Percentiles rank a stretch among this genome's conserved stretches.
phyloP scores from a whole-genome alignment of 2,797 vertebrate genomes.

The Coreius guichenoti region DNA sequence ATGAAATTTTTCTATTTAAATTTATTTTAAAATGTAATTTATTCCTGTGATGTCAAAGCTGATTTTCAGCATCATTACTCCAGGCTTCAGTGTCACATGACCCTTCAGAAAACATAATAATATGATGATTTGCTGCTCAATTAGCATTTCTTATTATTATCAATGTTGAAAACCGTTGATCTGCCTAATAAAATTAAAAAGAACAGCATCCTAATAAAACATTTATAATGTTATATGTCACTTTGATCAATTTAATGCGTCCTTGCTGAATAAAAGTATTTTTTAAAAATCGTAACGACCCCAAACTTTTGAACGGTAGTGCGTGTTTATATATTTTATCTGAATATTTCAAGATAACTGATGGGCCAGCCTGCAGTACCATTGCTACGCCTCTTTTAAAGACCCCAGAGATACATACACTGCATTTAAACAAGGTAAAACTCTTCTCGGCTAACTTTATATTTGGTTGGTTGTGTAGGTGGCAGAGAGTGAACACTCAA shows the following conservation, averaged over 20 bases:
- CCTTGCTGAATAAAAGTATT: not conserved
- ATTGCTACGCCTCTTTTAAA: not conserved
- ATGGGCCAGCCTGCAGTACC: not conserved
- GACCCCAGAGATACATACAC: not conserved
- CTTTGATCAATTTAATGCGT: not conserved
- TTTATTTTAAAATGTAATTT: not conserved
- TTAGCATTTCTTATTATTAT: not conserved
- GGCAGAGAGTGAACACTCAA: not conserved
- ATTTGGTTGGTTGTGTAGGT: slow-evolving; percentile 14
- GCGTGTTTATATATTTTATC: not conserved
- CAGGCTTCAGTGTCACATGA: not conserved
- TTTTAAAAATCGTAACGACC: not conserved
- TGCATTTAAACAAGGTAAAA: not conserved
- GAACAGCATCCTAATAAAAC: not conserved
- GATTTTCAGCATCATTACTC: not conserved
- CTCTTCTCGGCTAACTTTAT: not conserved
- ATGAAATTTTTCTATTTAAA: not conserved
- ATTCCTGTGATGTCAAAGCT: not conserved
- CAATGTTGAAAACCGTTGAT: not conserved
- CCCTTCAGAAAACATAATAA: not conserved
- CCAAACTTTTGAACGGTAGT: not conserved
- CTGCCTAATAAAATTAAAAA: not conserved
- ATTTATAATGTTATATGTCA: not conserved
- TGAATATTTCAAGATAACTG: not conserved
- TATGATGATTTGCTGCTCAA: not conserved